phyloP scores from a whole-genome alignment of 2,888 invertebrate genomes.

The Spilosoma lubricipeda region DNA sequence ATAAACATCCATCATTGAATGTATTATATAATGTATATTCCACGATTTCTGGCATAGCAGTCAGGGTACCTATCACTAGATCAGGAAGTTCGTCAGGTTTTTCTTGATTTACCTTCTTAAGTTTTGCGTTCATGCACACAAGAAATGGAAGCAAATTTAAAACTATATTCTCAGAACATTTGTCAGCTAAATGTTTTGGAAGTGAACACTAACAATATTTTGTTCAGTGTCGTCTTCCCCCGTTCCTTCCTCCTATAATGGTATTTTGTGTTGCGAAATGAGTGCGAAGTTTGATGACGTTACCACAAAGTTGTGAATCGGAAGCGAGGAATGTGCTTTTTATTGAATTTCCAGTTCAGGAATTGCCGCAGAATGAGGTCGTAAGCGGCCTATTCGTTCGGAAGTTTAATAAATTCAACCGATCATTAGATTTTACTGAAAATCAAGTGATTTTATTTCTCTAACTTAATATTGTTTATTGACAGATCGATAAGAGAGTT shows the following conservation, averaged over 20 bases:
- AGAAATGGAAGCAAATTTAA: background rate
- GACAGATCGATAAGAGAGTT: background rate
- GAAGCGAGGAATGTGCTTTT: slow-evolving; percentile 38
- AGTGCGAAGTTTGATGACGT: slow-evolving; percentile 19
- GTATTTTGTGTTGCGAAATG: slow-evolving; percentile 10
- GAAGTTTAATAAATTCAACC: slow-evolving; percentile 25
- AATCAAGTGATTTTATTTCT: background rate
- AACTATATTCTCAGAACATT: background rate
- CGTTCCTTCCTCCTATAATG: background rate
- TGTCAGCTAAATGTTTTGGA: background rate
- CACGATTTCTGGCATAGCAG: no score
- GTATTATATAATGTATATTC: no score
- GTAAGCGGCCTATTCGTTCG: slow-evolving; percentile 20
- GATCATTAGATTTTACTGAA: slow-evolving; percentile 25
- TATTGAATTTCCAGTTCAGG: slow-evolving; percentile 44
- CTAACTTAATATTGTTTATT: background rate
- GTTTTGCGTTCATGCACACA: background rate
- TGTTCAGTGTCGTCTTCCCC: background rate
- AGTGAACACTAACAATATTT: slow-evolving; percentile 4
- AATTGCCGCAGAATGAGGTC: slow-evolving; percentile 30
- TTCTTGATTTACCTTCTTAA: background rate
- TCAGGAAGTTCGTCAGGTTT: no score
- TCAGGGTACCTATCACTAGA: no score
- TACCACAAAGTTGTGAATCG: slow-evolving; percentile 25
- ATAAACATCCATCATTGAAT: no score